Percentiles rank a stretch among this genome's conserved stretches.
These are phyloP conservation scores for Bubo bubo DNA, from an alignment of 2,113 vertebrate species.

Conservation along the genomic window DNA sequence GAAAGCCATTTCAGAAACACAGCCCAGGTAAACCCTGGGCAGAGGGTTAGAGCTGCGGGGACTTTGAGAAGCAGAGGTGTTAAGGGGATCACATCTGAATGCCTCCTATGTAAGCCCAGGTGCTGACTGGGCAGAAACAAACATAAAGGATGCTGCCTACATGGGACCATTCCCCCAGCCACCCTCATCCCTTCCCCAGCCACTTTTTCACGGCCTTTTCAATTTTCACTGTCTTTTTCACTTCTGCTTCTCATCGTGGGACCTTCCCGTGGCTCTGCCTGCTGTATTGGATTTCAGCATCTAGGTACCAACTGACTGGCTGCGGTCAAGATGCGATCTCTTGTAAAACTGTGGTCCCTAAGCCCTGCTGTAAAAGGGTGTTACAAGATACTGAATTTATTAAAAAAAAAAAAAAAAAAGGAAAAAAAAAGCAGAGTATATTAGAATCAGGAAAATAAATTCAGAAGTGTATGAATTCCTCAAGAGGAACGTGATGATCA, in stretches of 20 bases:
- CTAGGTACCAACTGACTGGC: neutral
- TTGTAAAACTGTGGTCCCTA: neutral
- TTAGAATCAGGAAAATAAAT: neutral
- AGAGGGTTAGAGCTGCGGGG: rapidly evolving
- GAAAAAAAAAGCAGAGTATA: neutral
- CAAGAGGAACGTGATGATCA: neutral
- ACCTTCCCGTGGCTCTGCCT: neutral
- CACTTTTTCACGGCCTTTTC: neutral
- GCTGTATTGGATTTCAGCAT: neutral
- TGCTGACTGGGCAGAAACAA: neutral
- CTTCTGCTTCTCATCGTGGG: neutral
- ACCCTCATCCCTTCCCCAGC: rapidly evolving
- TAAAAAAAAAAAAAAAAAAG: neutral
- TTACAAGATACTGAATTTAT: neutral
- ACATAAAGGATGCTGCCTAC: neutral
- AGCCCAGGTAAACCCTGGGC: neutral
- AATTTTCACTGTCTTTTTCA: neutral
- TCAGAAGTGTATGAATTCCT: neutral
- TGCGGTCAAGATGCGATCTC: neutral
- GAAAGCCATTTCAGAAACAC: neutral
- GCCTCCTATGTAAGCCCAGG: neutral
- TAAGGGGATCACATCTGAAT: neutral
- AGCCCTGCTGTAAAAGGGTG: neutral
- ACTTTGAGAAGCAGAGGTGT: rapidly evolving
- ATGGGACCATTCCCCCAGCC: neutral